These are phyloP conservation scores for Palythoa grandis DNA, from an alignment of 92 coral and sea anemone species.

Conservation along the genomic window DNA sequence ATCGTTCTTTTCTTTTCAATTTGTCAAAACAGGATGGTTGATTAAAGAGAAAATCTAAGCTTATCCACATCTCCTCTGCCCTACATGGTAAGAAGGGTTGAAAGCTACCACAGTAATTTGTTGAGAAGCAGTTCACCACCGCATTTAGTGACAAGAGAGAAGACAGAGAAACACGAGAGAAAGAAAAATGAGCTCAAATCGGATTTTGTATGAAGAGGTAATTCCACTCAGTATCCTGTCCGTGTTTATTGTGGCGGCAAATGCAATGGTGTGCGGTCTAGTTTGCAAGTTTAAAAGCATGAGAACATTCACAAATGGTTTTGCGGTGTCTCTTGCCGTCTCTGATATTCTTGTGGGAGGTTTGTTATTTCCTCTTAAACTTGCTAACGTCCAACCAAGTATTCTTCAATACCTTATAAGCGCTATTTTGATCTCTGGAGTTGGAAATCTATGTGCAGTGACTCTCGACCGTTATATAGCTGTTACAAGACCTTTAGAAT, in stretches of 20 bases:
- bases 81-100: too few relatives aligned
- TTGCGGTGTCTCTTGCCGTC: conserved; percentile 29
- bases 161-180: neutral
- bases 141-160: neutral
- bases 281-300: conserved; percentile 23
- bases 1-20: too few relatives aligned
- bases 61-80: too few relatives aligned
- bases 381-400: conserved; percentile 9
- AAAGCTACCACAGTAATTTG: too few relatives aligned
- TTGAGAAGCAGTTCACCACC: neutral
- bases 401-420: conserved; percentile 10
- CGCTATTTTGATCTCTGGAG: conserved; percentile 22
- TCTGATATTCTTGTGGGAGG: conserved; percentile 37
- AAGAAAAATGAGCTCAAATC: neutral
- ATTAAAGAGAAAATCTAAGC: too few relatives aligned
- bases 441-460: conserved; percentile 37
- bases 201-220: neutral
- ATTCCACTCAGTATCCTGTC: conserved; percentile 17
- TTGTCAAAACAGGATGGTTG: too few relatives aligned
- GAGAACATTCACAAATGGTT: conserved; percentile 36
- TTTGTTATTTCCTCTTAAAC: conserved; percentile 19
- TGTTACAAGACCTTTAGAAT: conserved; percentile 37
- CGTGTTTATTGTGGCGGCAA: conserved; percentile 33
- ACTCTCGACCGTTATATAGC: conserved; percentile 29
- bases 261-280: conserved; percentile 22